A percentile compares a stretch with the other conserved stretches of the same genome.
Evolutionary conservation across 2,797 vertebrate genomes (phyloP).

Genomic region (Manis crassicaudata): DNA sequence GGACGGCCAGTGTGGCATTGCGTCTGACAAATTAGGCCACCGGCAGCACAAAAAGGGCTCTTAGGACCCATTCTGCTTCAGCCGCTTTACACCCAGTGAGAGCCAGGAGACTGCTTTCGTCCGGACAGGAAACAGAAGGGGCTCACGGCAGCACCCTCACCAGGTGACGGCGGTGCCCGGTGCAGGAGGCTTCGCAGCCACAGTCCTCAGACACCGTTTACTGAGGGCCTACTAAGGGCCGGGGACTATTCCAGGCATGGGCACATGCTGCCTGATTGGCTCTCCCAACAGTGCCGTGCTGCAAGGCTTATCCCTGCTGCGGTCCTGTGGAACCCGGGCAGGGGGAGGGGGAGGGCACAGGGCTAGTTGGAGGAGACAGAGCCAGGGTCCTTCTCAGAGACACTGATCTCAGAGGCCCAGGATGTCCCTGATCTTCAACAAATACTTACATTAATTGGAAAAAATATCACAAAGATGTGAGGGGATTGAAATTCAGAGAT

Average conservation of each 20-base stretch:
- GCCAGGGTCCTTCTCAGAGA: neutral
- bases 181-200: neutral
- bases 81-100: conserved; percentile 64
- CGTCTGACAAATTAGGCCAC: conserved; percentile 75
- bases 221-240: neutral
- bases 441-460: neutral
- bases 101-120: conserved; percentile 76
- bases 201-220: neutral
- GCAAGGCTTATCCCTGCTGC: neutral
- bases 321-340: conserved; percentile 1
- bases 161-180: conserved; percentile 14
- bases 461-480: neutral
- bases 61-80: conserved; percentile 68
- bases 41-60: conserved; percentile 70
- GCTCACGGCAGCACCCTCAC: conserved; percentile 50
- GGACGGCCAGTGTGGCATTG: conserved; percentile 60
- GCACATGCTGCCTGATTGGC: neutral
- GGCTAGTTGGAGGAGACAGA: neutral
- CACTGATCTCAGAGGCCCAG: neutral
- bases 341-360: neutral
- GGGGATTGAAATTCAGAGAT: neutral
- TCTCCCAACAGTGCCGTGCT: conserved; percentile 20
- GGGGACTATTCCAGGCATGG: conserved; percentile 44
- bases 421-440: neutral
- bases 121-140: conserved; percentile 53